phyloP scores from a whole-genome alignment of 2,113 vertebrate species.

The Scopus umbretta region DNA sequence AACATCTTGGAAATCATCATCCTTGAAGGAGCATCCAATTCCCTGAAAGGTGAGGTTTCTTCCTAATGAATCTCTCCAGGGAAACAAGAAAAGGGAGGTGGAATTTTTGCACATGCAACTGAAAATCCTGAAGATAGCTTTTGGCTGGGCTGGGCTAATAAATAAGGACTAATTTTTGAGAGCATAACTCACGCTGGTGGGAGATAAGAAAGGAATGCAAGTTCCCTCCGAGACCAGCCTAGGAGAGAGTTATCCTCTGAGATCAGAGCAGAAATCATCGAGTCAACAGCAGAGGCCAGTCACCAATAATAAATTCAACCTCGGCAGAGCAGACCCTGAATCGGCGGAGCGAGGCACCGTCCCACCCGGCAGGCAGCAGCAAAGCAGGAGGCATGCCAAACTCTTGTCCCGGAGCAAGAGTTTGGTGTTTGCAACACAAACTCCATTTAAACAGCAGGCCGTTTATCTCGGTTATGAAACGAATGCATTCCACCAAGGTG shows the following conservation, averaged over 20 bases:
- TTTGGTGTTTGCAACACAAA: neutral
- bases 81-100: constrained; percentile 54
- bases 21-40: constrained; percentile 40
- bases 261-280: constrained; percentile 64
- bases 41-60: constrained; percentile 30
- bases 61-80: constrained; percentile 42
- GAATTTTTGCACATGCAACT: constrained; percentile 59
- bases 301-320: constrained; percentile 43
- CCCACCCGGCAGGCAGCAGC: neutral
- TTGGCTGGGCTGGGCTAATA: constrained; percentile 64
- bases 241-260: constrained; percentile 69
- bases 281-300: constrained; percentile 60
- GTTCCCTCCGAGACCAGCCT: constrained; percentile 62
- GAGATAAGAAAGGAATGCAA: constrained; percentile 78
- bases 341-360: neutral
- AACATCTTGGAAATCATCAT: constrained; percentile 24
- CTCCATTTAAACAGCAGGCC: neutral
- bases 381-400: neutral
- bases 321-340: neutral
- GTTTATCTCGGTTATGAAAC: neutral
- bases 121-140: constrained; percentile 65
- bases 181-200: constrained; percentile 67
- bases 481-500: neutral
- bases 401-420: neutral
- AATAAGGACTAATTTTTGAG: constrained; percentile 65